phyloP scores from a whole-genome alignment of 1,140 invertebrate genomes.

The Caenorhabditis brenneri region DNA sequence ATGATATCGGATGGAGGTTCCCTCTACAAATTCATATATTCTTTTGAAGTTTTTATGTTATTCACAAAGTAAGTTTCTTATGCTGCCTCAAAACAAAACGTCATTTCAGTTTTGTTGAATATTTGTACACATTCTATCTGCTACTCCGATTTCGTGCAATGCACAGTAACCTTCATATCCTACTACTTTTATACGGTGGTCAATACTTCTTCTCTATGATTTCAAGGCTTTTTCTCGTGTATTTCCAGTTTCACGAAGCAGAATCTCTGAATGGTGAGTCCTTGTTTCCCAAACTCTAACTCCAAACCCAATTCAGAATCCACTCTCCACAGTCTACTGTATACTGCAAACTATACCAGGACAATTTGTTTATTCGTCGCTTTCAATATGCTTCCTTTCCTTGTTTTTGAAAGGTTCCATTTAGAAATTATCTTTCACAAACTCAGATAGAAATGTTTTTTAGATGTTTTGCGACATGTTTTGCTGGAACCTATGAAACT shows the following conservation, averaged over 20 bases:
- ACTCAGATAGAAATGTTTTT: neutral
- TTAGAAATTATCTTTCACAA: neutral
- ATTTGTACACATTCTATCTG: slow-evolving; percentile 13
- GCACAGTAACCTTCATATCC: slow-evolving; percentile 23
- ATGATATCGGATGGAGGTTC: no score
- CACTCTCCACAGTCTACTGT: neutral
- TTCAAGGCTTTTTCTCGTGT: neutral
- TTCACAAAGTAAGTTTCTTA: neutral
- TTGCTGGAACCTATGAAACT: slow-evolving; percentile 2
- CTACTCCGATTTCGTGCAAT: slow-evolving; percentile 10
- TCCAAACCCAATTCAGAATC: neutral
- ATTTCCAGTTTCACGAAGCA: neutral
- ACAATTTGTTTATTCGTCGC: slow-evolving; percentile 11
- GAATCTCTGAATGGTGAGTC: neutral
- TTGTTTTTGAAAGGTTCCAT: slow-evolving; percentile 14
- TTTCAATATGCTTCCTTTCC: slow-evolving; percentile 20
- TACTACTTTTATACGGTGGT: neutral
- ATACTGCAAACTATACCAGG: neutral
- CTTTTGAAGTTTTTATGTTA: neutral
- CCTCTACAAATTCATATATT: no score
- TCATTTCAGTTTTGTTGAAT: slow-evolving; percentile 9
- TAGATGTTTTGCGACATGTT: slow-evolving; percentile 24
- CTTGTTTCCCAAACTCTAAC: neutral
- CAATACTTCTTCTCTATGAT: slow-evolving; percentile 24
- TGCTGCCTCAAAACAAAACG: no score